Evolutionary conservation across 2,888 invertebrate species (phyloP), one percentile per base, ranked within the genome.

Genomic region (Drosophila tanythrix): DNA sequence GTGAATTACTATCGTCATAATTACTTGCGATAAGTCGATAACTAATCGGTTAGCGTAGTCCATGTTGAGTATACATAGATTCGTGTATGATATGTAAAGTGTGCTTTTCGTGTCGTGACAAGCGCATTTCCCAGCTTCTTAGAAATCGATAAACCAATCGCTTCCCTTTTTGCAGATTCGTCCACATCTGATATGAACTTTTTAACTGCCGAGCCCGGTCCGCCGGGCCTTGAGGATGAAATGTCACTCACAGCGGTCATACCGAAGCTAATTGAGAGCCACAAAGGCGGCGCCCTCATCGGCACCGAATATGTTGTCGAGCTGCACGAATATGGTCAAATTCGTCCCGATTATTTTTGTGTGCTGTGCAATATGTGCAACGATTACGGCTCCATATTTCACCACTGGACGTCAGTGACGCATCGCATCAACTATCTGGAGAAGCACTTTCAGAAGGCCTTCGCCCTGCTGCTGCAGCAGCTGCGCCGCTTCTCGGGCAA

Each of bases 301-400:
- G 97, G 97, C 21, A 92, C 97, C 66, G 97, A 97, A 93, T 97
- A 97, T 93, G 93, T 97, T 56, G 92, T 97, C 52, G 97, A 97
- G 92, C 92, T 97, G 82, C 94, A 94, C 40, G 95, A 96, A 59
- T 95, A 95, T 83, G 93, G 94, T 11, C 95, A 95, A 76, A 94
- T 94, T 89, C 96, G 96, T 92, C 96, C 97, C 0, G 93, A 94
- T 59, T 97, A 97, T 93, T 94, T 95, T 60, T 97, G 97, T 93
- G 94, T 96, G 80, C 94, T 97, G 73, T 97, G 97, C 92, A 95
- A 95, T 88, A 97, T 97, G 92, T 95, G 96, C 81, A 97, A 97
- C 43, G 96, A 97, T 91, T 96, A 96, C 33, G 94, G 96, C 52
- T 96, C 96, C 58, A 96, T 97, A 79, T 94, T 97, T 92, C 95